Evolutionary conservation across 2,888 invertebrate species (phyloP), one percentile per base, ranked within the genome.

Genomic region (Drosophila acutilabella): DNA sequence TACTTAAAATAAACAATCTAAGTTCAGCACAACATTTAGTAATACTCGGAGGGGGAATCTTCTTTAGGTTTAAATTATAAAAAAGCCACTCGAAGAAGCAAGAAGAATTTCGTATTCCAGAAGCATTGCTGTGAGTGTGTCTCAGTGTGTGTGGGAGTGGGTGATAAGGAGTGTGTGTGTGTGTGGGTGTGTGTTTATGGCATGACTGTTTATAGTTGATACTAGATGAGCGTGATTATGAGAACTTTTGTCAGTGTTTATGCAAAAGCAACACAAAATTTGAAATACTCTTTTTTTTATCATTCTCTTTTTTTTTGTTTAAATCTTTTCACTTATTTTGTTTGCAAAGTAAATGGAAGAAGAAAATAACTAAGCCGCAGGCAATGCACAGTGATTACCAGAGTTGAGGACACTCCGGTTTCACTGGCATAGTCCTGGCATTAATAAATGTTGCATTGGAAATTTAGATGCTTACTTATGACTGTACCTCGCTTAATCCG

Each of bases 401-500:
- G 13, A 47, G n/a, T 23, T 13, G 11, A 2, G n/a, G 0, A 10
- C n/a, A 2, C 30, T n/a, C 8, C 41, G 7, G 26, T 66, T 53
- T 51, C 82, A 48, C 73, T 68, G 74, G 54, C 81, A 57, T 50
- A 65, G 77, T 53, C 74, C 76, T 57, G 81, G 78, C 82, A 81
- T 89, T 88, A 87, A 81, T 89, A 89, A 91, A 91, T 91, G 90
- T 91, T 89, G 88, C 85, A 90, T 89, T 91, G 88, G 86, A 90
- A 91, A 89, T 82, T 91, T 91, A 91, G 91, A 91, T 91, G 95
- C 96, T 96, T 95, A 97, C 96, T 96, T 95, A 96, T 96, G 88
- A 96, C 96, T 93, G 96, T 97, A 95, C 97, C 97, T 93, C 97
- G 95, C 94, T 97, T 97, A 94, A 97, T 97, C 90, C 97, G 94